Base-by-base conservation (phyloP, 2,113 vertebrate genomes). In the Brienomyrus longianalis region DNA sequence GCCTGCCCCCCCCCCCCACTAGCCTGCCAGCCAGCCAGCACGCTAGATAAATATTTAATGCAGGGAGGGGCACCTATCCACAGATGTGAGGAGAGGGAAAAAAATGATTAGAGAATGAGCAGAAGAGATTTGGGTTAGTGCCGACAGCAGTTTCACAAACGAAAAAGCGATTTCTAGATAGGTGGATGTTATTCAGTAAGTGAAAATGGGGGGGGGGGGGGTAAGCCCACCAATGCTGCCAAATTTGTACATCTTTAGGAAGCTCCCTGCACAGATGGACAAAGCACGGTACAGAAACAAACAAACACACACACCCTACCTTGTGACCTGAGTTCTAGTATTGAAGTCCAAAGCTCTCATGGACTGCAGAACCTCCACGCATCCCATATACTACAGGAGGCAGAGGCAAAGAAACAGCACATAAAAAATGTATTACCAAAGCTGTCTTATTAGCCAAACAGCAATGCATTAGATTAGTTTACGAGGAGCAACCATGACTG, bases 291-390 rank as follows among this genome's bases (percentile, higher is more conserved):
- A 31, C 85, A 54, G n/a, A 87, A 17, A 51, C 5, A 51, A 31
- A 48, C 3, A 35, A n/a, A 54, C 50, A 6, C n/a, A 31, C 48
- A 45, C 6, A 56, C 17, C 96, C 95, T 92, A 99, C 98, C 98
- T 97, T 94, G 98, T 99, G 95, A 99, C 98, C 94, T 99, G 98
- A 2, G 98, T 99, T 93, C 98, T 96, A 91, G 98, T 99, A 94
- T 96, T 98, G 95, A 99, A 99, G 94, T 99, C 98, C 84, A 99
- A 93, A 10, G 98, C 98, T 87, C 98, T 96, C 98, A 99, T 99
- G 1, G 98, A 99, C 95, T 99, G 98, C 5, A 99, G 96, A 21
- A 99, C 98, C 92, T 99, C 98, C 91, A 99, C 98, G 0, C 98
- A 99, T 51, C 98, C 98, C 98, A 99, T 99, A 94, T 96, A 96